A percentile compares a stretch with the other conserved stretches of the same genome.
Conservation (phyloP, 2,888 invertebrate genomes). For the Mayetiola destructor region DNA sequence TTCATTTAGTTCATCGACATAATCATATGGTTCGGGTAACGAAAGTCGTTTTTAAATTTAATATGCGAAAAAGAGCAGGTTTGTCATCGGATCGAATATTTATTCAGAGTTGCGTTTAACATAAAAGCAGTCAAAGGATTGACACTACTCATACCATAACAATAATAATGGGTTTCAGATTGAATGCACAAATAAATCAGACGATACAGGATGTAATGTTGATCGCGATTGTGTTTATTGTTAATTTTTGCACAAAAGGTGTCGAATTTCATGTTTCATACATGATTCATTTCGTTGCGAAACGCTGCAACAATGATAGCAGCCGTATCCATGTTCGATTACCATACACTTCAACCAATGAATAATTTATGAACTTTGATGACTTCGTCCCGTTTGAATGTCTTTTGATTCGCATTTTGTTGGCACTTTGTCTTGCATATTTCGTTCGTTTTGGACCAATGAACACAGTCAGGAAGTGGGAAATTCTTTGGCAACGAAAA, state of each 20-base stretch:
- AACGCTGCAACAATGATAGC: too few relatives aligned
- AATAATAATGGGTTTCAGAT: not conserved
- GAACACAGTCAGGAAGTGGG: too few relatives aligned
- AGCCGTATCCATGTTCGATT: too few relatives aligned
- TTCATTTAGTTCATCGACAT: too few relatives aligned
- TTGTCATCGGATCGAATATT: conserved; percentile 1
- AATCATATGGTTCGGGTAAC: not conserved
- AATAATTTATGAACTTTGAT: conserved; percentile 9
- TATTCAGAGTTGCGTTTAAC: too few relatives aligned
- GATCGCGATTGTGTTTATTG: conserved; percentile 3
- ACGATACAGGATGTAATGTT: conserved; percentile 6
- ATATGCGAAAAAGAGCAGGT: too few relatives aligned
- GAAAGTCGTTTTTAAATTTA: not conserved
- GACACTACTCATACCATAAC: not conserved
- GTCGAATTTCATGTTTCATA: not conserved
- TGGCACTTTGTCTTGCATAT: not conserved
- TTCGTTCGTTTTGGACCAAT: not conserved
- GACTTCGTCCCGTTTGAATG: not conserved
- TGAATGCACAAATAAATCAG: too few relatives aligned
- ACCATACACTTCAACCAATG: not conserved
- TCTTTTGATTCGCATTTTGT: not conserved
- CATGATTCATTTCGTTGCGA: too few relatives aligned
- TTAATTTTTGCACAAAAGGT: conserved; percentile 12
- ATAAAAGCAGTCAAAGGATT: conserved; percentile 3
- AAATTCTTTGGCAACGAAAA: not conserved